Base-by-base conservation (phyloP, 2,113 vertebrate genomes). In the Lamprologus callipterus region DNA sequence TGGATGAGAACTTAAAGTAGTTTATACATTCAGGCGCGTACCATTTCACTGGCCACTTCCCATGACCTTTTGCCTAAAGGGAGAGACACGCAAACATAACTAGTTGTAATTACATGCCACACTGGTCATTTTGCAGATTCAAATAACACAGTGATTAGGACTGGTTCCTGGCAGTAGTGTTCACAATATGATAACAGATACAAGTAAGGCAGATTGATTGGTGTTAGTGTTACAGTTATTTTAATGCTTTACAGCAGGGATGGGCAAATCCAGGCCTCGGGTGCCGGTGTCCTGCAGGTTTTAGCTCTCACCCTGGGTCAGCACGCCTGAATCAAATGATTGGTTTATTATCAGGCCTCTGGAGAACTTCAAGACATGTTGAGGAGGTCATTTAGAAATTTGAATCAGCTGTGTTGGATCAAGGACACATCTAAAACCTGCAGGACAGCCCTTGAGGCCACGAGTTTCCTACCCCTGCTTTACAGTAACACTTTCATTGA, bases 41-140 rank as follows among this genome's bases (percentile, higher is more conserved):
- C 99, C 99, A 99, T 84, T 99, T 99, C 33, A 99, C 96, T 0
- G 99, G 99, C 98, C 98, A 99, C 93, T 99, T 99, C 40, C 98
- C 98, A 5, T 97, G 97, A 87, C 95, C 96, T 92, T 98, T 98
- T 28, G 98, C 98, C 99, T 99, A 91, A 6, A 94, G 63, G 12
- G 68, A 11, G 35, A 87, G 17, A 83, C 8, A 51, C 14, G 55
- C 14, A 83, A 16, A 28, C 54, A 55, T 81, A 13, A 60, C 28
- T 31, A 35, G 17, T 4, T 42, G 1, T 33, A 14, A 81, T 13
- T 65, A 2, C 2, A 13, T 4, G 7, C 21, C 8, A 21, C 5
- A 17, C 6, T 58, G 40, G 31, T 49, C 2, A 45, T 82, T 37
- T 75, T 88, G 53, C 42, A 75, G 28, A 0, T 23, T 51, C 35